phyloP scores from a whole-genome alignment of 2,888 invertebrate genomes.

The Harpalus rubripes region DNA sequence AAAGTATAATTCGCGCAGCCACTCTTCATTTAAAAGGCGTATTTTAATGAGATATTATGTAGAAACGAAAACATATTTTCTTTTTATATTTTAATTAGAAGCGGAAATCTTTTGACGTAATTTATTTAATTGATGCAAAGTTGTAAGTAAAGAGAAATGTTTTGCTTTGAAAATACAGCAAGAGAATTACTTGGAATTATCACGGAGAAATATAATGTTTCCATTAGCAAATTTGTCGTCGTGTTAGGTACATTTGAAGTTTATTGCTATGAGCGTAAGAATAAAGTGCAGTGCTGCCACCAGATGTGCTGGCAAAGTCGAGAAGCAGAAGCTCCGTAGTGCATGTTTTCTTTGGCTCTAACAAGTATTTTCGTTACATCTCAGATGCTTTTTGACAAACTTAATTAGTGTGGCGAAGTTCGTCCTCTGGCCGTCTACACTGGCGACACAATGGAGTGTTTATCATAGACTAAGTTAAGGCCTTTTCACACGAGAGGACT shows the following conservation, averaged over 20 bases:
- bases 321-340: conserved; percentile 26
- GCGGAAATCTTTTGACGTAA: not conserved
- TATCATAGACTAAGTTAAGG: conserved; percentile 40
- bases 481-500: not conserved
- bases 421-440: conserved; percentile 2
- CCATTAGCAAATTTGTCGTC: conserved; percentile 50
- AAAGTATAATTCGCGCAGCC: no score
- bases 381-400: conserved; percentile 67
- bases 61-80: not conserved
- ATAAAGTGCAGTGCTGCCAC: conserved; percentile 39
- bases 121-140: not conserved
- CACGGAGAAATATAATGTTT: conserved; percentile 14
- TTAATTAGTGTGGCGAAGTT: conserved; percentile 64
- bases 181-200: conserved; percentile 9
- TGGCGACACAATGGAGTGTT: conserved; percentile 64
- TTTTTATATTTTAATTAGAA: not conserved
- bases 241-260: conserved; percentile 18
- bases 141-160: not conserved
- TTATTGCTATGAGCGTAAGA: conserved; percentile 33
- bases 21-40: not conserved
- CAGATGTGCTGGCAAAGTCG: conserved; percentile 37
- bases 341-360: conserved; percentile 64
- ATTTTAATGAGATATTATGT: not conserved
- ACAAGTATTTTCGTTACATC: conserved; percentile 62
- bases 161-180: not conserved